Conservation (phyloP, 2,797 vertebrate genomes). For the Centroberyx gerrardi region DNA sequence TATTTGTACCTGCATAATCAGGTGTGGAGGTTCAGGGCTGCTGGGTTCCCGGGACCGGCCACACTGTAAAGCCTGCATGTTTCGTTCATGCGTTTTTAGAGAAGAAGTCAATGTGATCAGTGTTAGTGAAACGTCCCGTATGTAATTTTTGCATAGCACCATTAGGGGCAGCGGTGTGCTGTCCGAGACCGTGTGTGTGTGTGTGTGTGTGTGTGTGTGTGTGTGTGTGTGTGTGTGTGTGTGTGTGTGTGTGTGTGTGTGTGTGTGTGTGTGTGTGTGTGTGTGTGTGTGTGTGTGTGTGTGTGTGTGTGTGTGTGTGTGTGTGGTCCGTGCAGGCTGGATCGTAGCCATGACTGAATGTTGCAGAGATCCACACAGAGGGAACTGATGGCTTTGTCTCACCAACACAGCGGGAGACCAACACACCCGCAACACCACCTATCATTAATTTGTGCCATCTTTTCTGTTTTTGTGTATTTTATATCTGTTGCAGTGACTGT, state of each 20-base stretch:
- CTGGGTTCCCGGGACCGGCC: background rate
- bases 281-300: too few relatives aligned
- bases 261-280: too few relatives aligned
- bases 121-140: conserved; percentile 22
- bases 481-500: conserved; percentile 19
- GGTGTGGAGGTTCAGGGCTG: background rate
- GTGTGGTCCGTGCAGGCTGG: too few relatives aligned
- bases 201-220: too few relatives aligned
- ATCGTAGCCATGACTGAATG: background rate
- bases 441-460: conserved; percentile 62
- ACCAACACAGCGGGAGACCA: conserved; percentile 24
- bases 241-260: too few relatives aligned
- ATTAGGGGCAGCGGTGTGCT: conserved; percentile 53
- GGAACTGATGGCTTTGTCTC: conserved; percentile 23
- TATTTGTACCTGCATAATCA: conserved; percentile 16
- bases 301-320: too few relatives aligned
- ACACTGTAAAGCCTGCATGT: background rate
- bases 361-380: conserved; percentile 21
- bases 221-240: background rate
- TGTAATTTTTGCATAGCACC: conserved; percentile 42
- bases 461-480: conserved; percentile 22
- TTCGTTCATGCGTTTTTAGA: background rate
- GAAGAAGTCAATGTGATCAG: conserved; percentile 31
- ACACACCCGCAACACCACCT: conserved; percentile 6
- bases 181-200: background rate